A percentile compares a stretch with the other conserved stretches of the same genome.
phyloP scores from a whole-genome alignment of 2,113 vertebrate genomes.

The Chamaetylas fuelleborni region DNA sequence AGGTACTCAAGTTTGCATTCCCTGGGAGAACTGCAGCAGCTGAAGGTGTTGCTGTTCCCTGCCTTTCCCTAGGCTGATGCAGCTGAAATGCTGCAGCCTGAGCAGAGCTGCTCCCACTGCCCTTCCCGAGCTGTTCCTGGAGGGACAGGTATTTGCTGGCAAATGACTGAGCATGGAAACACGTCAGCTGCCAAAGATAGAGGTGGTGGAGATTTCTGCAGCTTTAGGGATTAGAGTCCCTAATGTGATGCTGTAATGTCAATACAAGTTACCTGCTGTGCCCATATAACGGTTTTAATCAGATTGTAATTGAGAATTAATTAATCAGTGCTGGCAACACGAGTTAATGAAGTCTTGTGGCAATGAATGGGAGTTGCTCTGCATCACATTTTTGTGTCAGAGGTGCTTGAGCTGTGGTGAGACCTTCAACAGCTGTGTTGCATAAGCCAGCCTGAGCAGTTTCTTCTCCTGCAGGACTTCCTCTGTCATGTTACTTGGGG shows the following conservation, averaged over 20 bases:
- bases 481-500: not conserved
- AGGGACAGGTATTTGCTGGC: not conserved
- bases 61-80: not conserved
- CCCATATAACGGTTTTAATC: not conserved
- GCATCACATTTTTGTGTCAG: not conserved
- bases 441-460: not conserved
- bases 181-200: not conserved
- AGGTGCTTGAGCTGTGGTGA: not conserved
- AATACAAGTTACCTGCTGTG: not conserved
- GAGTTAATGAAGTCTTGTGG: not conserved
- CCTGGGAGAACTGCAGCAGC: not conserved
- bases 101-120: not conserved
- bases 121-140: not conserved
- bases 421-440: not conserved
- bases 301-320: not conserved
- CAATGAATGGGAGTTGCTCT: not conserved
- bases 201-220: not conserved
- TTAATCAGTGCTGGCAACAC: not conserved
- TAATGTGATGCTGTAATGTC: not conserved
- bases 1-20: not conserved
- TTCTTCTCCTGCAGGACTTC: not conserved
- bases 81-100: not conserved
- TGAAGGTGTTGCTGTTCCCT: not conserved
- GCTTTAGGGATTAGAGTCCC: conserved; percentile 26
- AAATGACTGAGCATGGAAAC: not conserved